Evolutionary conservation across 2,113 vertebrate genomes (phyloP).

Genomic region (Malurus melanocephalus): DNA sequence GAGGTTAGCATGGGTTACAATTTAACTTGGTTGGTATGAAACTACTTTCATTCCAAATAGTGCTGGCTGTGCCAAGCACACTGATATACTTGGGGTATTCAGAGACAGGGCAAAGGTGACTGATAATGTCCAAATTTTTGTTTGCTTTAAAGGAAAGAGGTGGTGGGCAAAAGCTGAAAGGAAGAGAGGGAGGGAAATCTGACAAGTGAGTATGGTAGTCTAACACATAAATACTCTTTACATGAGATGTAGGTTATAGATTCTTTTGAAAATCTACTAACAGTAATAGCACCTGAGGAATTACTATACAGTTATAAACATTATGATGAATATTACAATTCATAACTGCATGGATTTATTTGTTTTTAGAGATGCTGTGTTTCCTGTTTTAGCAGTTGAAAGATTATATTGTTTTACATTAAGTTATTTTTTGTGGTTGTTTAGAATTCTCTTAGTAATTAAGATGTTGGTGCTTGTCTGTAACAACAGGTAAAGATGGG

Average conservation of each 20-base stretch:
- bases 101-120: conserved; percentile 22
- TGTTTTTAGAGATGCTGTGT: neutral
- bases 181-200: neutral
- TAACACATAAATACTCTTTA: neutral
- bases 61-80: neutral
- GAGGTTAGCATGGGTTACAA: conserved; percentile 11
- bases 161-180: neutral
- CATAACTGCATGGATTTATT: neutral
- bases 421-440: neutral
- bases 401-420: neutral
- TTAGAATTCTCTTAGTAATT: neutral
- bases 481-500: neutral
- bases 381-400: neutral
- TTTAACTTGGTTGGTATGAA: conserved; percentile 54
- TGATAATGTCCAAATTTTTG: neutral
- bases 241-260: neutral
- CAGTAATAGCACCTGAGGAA: neutral
- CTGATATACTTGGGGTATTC: neutral
- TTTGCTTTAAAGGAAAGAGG: neutral
- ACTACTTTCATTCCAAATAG: neutral
- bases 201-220: neutral
- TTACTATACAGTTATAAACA: neutral
- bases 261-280: neutral
- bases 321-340: neutral
- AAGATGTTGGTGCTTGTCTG: neutral